A percentile compares a stretch with the other conserved stretches of the same genome.
Evolutionary conservation across 2,888 invertebrate species (phyloP).

Genomic region (Cinara cedri): DNA sequence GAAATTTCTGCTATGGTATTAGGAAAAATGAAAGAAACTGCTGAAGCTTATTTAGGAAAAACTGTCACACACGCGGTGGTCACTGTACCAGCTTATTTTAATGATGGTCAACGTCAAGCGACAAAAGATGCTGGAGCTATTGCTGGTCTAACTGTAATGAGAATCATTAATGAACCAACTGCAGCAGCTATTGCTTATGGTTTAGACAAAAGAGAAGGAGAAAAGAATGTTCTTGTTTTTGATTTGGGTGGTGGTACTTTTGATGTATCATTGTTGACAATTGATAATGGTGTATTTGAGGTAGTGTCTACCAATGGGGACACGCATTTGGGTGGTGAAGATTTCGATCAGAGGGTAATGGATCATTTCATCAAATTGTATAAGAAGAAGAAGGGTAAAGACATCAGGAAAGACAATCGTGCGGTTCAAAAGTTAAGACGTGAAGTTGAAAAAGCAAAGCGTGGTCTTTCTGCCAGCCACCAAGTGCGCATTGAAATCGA

Average conservation of each 20-base stretch:
- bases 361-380: conserved; percentile 98
- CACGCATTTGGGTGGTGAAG: conserved; percentile 98
- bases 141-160: conserved; percentile 88
- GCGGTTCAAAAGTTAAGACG: conserved; percentile 95
- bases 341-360: conserved; percentile 98
- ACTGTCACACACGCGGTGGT: conserved; percentile 88
- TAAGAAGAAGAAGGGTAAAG: conserved; percentile 98
- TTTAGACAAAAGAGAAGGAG: conserved; percentile 94
- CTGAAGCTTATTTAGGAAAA: conserved; percentile 96
- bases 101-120: conserved; percentile 98
- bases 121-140: conserved; percentile 98
- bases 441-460: conserved; percentile 97
- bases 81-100: conserved; percentile 98
- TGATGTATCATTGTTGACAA: conserved; percentile 96
- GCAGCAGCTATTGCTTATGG: conserved; percentile 97
- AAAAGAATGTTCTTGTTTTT: conserved; percentile 97
- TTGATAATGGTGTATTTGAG: conserved; percentile 99
- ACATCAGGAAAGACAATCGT: conserved; percentile 91
- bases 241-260: conserved; percentile 99
- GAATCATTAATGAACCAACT: conserved; percentile 98
- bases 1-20: conserved; percentile 99
- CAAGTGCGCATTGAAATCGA: conserved; percentile 98
- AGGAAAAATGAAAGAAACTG: conserved; percentile 96
- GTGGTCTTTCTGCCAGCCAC: conserved; percentile 91
- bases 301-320: conserved; percentile 91